Percentiles rank a stretch among this genome's conserved stretches.
These are phyloP conservation scores for Magallana gigas DNA, from an alignment of 1,140 invertebrate species.

Conservation along the genomic window DNA sequence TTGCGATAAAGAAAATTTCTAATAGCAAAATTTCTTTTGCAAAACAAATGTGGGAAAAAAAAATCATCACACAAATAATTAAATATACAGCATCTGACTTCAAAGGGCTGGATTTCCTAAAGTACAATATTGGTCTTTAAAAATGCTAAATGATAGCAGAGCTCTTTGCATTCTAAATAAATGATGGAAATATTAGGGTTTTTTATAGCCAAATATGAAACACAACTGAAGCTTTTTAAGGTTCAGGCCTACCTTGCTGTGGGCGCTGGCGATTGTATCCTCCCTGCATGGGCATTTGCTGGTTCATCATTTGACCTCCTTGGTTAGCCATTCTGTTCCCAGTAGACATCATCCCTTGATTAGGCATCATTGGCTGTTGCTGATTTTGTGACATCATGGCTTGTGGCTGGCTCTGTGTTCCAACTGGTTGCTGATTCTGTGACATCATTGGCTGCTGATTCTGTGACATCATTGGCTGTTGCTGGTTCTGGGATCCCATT, in stretches of 20 bases:
- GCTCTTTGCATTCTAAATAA: too few species aligned
- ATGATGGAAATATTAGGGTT: too few species aligned
- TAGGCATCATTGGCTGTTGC: constrained; percentile 50
- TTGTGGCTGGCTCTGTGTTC: constrained; percentile 54
- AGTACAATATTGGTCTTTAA: too few species aligned
- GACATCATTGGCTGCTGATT: constrained; percentile 60
- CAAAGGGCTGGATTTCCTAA: too few species aligned
- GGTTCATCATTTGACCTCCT: background rate
- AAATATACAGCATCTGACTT: too few species aligned
- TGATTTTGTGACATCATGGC: constrained; percentile 57
- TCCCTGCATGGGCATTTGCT: constrained; percentile 46
- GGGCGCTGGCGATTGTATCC: constrained; percentile 43
- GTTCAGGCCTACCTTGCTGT: constrained; percentile 33
- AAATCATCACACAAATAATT: too few species aligned
- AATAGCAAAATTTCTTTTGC: too few species aligned
- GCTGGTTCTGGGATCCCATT: constrained; percentile 54
- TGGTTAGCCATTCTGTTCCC: constrained; percentile 28
- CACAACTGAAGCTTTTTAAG: background rate
- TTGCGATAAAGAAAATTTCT: too few species aligned
- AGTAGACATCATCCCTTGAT: constrained; percentile 33
- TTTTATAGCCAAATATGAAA: too few species aligned
- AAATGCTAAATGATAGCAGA: too few species aligned
- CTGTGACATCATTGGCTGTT: constrained; percentile 61
- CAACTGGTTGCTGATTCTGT: constrained; percentile 56
- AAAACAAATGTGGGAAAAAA: too few species aligned